These are phyloP conservation scores for Meteorus sp. DNA, from an alignment of 1,140 invertebrate genomes.

Conservation along the genomic window DNA sequence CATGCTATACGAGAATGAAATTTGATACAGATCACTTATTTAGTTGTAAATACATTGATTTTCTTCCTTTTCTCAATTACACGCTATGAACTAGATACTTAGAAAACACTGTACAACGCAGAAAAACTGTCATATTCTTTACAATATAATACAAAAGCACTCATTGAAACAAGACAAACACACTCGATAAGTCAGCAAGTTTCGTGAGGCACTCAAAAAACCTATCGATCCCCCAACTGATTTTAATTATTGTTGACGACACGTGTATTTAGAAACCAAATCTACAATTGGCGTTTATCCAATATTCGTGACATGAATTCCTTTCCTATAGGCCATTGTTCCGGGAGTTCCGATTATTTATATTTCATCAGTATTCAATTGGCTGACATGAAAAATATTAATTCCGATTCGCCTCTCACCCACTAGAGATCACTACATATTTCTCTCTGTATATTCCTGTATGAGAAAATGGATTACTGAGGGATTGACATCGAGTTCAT, in stretches of 20 bases:
- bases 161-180: constrained; percentile 45
- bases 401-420: no score
- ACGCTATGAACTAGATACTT: constrained; percentile 61
- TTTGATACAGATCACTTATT: constrained; percentile 61
- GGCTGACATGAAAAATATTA: no score
- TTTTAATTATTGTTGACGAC: no score
- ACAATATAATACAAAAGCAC: constrained; percentile 58
- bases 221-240: constrained; percentile 1
- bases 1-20: constrained; percentile 59
- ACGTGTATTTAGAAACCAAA: no score
- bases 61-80: constrained; percentile 48
- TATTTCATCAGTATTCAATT: constrained; percentile 16
- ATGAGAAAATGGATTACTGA: no score
- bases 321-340: constrained; percentile 27
- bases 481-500: no score
- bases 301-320: no score
- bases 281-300: no score
- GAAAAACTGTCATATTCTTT: constrained; percentile 57
- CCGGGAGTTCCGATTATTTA: neutral
- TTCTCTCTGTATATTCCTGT: no score
- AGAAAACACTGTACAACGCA: constrained; percentile 61
- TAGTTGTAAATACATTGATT: constrained; percentile 58
- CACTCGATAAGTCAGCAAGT: constrained; percentile 31
- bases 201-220: constrained; percentile 28
- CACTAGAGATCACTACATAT: neutral